Percentiles rank a stretch among this genome's conserved stretches.
phyloP scores from a whole-genome alignment of 2,888 invertebrate species.

The Chouioia cunea region DNA sequence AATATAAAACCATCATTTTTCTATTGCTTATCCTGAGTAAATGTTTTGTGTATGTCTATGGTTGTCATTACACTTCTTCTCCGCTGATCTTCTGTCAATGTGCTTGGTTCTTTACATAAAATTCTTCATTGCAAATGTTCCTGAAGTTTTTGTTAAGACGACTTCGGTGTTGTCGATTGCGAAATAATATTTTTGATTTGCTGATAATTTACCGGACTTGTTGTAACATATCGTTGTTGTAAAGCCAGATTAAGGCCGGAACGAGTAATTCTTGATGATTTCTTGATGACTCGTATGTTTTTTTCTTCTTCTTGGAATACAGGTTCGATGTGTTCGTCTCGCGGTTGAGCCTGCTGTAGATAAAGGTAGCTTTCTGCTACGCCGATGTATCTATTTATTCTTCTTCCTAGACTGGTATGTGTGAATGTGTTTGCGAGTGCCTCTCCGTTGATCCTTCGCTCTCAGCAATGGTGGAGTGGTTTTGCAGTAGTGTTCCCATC shows the following conservation, averaged over 20 bases:
- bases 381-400: slow-evolving; percentile 21
- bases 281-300: slow-evolving; percentile 5
- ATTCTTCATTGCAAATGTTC: slow-evolving; percentile 2
- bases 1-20: background rate
- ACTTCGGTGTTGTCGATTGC: background rate
- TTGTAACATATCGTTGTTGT: slow-evolving; percentile 8
- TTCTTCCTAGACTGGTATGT: slow-evolving; percentile 18
- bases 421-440: slow-evolving; percentile 14
- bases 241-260: slow-evolving; percentile 20
- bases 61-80: slow-evolving; percentile 19
- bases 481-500: slow-evolving; percentile 32
- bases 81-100: slow-evolving; percentile 13
- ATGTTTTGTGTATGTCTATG: slow-evolving; percentile 11
- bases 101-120: background rate
- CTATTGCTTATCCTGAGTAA: slow-evolving; percentile 1
- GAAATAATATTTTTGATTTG: slow-evolving; percentile 16
- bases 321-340: background rate
- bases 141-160: slow-evolving; percentile 1
- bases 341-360: background rate
- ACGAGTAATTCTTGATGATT: slow-evolving; percentile 10
- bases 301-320: slow-evolving; percentile 1
- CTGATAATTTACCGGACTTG: slow-evolving; percentile 17
- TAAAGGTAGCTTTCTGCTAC: slow-evolving; percentile 3
- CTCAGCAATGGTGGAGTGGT: slow-evolving; percentile 43
- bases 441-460: slow-evolving; percentile 44